These are phyloP conservation scores for Mungos mungo DNA, from an alignment of 2,113 vertebrate species.

Conservation along the genomic window DNA sequence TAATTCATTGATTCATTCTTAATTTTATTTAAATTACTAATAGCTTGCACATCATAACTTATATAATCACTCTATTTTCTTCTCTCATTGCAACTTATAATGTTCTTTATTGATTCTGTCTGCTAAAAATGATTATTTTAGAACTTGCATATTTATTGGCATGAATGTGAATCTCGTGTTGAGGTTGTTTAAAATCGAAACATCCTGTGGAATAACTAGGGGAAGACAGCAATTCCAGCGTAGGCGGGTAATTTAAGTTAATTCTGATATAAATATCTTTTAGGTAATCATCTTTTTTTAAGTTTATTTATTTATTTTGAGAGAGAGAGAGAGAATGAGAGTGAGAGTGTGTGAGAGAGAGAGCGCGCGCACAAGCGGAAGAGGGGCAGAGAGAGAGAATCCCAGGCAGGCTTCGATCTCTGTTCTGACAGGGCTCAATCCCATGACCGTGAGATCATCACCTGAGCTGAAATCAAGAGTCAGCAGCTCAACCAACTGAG, in stretches of 20 bases:
- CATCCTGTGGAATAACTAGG: background rate
- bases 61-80: background rate
- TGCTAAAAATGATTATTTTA: background rate
- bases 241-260: slow-evolving; percentile 4
- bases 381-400: no score
- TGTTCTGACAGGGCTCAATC: no score
- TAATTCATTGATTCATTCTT: background rate
- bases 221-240: background rate
- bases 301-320: no score
- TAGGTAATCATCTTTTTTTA: no score
- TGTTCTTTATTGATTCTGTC: slow-evolving; percentile 10
- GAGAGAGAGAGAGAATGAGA: no score
- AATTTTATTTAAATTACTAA: slow-evolving; percentile 23
- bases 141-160: background rate
- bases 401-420: no score
- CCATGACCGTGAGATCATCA: no score
- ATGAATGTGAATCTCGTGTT: background rate
- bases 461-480: no score
- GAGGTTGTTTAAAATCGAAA: slow-evolving; percentile 21
- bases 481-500: no score
- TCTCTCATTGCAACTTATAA: background rate
- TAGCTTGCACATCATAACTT: background rate
- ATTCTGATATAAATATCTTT: slow-evolving; percentile 1
- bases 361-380: no score
- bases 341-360: no score